phyloP scores from a whole-genome alignment of 1,140 invertebrate species.

The Daktulosphaira vitifoliae region DNA sequence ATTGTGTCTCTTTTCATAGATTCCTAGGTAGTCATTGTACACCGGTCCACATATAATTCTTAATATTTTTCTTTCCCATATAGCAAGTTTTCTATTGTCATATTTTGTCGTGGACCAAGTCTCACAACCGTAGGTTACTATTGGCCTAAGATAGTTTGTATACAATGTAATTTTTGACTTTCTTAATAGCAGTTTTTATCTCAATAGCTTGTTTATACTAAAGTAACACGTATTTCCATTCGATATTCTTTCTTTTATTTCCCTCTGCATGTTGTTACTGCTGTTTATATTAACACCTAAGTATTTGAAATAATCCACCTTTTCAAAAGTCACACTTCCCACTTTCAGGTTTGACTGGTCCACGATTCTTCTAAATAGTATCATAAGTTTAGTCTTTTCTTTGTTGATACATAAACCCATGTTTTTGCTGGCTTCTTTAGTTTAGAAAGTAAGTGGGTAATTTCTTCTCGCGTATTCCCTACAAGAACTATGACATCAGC shows the following conservation, averaged over 20 bases:
- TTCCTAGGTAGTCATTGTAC: background rate
- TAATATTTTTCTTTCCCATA: background rate
- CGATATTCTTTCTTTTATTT: background rate
- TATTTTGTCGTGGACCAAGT: conserved; percentile 1
- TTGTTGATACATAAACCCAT: background rate
- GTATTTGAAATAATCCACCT: conserved; percentile 1
- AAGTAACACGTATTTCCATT: background rate
- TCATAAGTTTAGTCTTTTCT: too few species aligned
- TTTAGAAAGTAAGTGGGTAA: background rate
- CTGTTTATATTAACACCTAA: background rate
- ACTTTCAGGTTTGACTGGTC: too few species aligned
- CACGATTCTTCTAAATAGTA: too few species aligned
- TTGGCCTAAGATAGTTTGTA: background rate
- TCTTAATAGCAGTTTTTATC: background rate
- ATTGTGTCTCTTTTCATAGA: background rate
- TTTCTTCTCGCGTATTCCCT: background rate
- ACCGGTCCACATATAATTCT: conserved; percentile 2
- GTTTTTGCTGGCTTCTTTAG: background rate
- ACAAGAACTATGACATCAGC: background rate
- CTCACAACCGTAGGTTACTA: background rate
- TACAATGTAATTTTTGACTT: background rate
- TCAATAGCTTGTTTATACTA: background rate
- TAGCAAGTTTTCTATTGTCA: background rate
- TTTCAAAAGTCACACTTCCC: too few species aligned
- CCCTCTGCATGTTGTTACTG: background rate